Base-by-base conservation (phyloP, 2,888 invertebrate species). In the Serripes groenlandicus region DNA sequence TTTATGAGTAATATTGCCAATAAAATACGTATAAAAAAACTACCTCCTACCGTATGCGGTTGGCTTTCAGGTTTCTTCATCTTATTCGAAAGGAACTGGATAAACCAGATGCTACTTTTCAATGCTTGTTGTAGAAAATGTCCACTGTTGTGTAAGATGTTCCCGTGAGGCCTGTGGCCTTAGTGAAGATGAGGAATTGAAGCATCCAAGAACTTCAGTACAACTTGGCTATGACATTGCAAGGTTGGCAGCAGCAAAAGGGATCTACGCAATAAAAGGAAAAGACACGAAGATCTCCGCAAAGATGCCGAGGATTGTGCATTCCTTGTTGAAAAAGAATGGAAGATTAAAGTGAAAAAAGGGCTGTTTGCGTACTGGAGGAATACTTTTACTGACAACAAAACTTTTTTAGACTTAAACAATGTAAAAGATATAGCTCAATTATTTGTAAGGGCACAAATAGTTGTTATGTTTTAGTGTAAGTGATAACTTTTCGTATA, bases 211-310 rank as follows among this genome's bases (percentile, higher is more conserved):
- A 35, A 70, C 52, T 9, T 70, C 75, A 7, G 18, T 75, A 18
- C 75, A 80, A 58, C 26, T 80, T 15, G 80, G 80, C 1, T 42
- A 71, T 66, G 80, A 75, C 54, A 32, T 78, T 11, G 56, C 28
- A 18, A 66, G 75, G 28, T 9, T 75, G 58, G 74, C 70, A n/a
- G 58, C 74, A 54, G 69, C 75, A 1, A 79, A 79, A 68, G 34
- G 34, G 15, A 62, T 62, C 42, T 69, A 23, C 32, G 58, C 52
- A 49, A 37, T 75, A 11, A 75, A 58, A 42, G 35, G n/a, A n/a
- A 28, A 28, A 49, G 62, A 28, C 54, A 79, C 52, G 74, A 74
- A 54, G 60, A 56, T 3, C 68, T 60, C 3, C 37, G 70, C n/a
- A 74, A 79, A n/a, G n/a, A n/a, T n/a, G n/a, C n/a, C n/a, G n/a